phyloP scores from a whole-genome alignment of 2,113 vertebrate genomes.

The Dipodomys ordii region DNA sequence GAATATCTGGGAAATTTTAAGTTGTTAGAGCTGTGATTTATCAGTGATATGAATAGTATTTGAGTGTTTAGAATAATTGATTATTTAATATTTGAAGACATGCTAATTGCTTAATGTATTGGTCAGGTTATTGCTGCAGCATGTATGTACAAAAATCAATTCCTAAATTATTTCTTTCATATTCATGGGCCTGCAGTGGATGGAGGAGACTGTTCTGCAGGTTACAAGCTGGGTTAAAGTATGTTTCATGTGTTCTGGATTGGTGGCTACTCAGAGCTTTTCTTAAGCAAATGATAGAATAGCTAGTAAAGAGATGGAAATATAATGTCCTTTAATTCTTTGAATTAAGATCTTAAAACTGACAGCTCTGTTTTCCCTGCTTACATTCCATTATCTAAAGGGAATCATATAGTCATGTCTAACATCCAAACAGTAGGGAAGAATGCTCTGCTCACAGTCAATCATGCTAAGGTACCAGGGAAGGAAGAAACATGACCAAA shows the following conservation, averaged over 20 bases:
- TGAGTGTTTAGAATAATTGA: not conserved
- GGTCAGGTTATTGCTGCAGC: constrained; percentile 1
- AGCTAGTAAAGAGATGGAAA: not conserved
- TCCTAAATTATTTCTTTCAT: not conserved
- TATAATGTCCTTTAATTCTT: not conserved
- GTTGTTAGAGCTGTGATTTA: constrained; percentile 7
- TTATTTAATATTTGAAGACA: constrained; percentile 5
- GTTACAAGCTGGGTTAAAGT: not conserved
- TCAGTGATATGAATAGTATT: not conserved
- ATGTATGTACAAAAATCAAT: not conserved
- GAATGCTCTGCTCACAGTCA: not conserved
- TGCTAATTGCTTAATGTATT: not conserved
- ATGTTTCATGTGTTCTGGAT: not conserved
- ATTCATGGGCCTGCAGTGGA: not conserved
- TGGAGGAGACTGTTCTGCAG: not conserved
- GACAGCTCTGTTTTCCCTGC: not conserved
- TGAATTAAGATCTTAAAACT: not conserved
- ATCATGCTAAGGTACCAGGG: too few species aligned
- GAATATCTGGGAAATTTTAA: constrained; percentile 40
- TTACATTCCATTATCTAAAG: too few species aligned
- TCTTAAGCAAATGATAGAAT: not conserved
- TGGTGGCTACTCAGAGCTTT: not conserved
- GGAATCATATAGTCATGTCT: too few species aligned
- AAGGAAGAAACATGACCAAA: not conserved
- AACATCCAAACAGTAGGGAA: not conserved